Conservation (phyloP, 2,113 vertebrate species). For the Notiomystis cincta region DNA sequence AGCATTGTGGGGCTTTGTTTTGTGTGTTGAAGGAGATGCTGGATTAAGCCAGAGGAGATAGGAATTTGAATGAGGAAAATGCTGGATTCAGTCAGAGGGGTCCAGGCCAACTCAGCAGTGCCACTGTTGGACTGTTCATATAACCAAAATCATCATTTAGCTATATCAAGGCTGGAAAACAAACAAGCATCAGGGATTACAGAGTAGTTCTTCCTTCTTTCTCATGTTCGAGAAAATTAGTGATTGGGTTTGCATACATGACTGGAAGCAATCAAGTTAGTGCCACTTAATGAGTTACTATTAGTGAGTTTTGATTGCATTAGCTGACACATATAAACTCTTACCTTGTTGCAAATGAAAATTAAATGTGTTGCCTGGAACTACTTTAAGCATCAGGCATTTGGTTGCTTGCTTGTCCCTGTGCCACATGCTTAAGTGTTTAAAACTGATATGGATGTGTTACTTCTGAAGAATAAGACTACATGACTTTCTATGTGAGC, state of each 20-base stretch:
- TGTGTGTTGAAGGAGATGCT: not conserved
- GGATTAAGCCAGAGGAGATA: not conserved
- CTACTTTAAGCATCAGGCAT: not conserved
- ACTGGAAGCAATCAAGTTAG: not conserved
- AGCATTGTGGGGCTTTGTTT: accelerated
- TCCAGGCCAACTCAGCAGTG: not conserved
- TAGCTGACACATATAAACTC: not conserved
- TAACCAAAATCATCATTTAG: not conserved
- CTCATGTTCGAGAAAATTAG: not conserved
- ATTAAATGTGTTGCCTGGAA: not conserved
- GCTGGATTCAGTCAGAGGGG: not conserved
- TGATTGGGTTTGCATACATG: not conserved
- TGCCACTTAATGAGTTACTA: not conserved
- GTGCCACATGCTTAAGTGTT: not conserved
- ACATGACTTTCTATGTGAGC: not conserved
- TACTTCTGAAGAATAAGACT: not conserved
- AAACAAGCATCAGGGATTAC: not conserved
- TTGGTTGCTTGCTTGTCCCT: not conserved
- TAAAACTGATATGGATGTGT: not conserved
- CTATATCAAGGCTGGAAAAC: not conserved
- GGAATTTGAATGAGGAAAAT: not conserved
- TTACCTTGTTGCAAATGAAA: not conserved
- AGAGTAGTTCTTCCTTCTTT: not conserved
- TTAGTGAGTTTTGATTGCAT: not conserved
- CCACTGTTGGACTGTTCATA: not conserved